Conservation (phyloP, 2,113 vertebrate genomes). For the Odocoileus virginianus region DNA sequence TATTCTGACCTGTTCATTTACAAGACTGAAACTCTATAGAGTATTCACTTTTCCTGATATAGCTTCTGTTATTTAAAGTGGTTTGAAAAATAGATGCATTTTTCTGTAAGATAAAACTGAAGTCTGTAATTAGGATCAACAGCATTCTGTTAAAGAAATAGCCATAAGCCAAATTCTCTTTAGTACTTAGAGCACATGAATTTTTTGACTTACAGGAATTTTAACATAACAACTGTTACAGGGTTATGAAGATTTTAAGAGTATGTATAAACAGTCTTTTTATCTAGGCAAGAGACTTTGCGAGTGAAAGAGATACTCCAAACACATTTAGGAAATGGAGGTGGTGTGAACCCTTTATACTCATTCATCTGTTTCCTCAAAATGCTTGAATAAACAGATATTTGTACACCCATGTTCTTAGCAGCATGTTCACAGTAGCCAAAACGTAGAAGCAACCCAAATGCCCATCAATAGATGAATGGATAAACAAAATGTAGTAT, state of each 20-base stretch:
- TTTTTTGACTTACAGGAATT: neutral
- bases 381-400: neutral
- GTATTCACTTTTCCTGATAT: neutral
- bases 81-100: neutral
- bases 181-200: neutral
- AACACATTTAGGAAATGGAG: neutral
- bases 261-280: neutral
- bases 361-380: neutral
- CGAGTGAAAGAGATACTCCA: neutral
- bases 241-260: neutral
- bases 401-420: neutral
- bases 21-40: neutral
- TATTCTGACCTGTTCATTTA: slow-evolving; percentile 25
- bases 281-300: neutral
- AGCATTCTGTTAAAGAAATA: neutral
- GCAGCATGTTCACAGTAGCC: neutral
- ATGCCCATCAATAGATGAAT: neutral
- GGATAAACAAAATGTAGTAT: neutral
- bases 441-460: neutral
- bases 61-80: neutral
- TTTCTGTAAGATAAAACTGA: slow-evolving; percentile 27
- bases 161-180: neutral
- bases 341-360: neutral
- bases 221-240: neutral
- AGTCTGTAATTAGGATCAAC: neutral